phyloP scores from a whole-genome alignment of 2,888 invertebrate species.

The Fabriciana adippe region DNA sequence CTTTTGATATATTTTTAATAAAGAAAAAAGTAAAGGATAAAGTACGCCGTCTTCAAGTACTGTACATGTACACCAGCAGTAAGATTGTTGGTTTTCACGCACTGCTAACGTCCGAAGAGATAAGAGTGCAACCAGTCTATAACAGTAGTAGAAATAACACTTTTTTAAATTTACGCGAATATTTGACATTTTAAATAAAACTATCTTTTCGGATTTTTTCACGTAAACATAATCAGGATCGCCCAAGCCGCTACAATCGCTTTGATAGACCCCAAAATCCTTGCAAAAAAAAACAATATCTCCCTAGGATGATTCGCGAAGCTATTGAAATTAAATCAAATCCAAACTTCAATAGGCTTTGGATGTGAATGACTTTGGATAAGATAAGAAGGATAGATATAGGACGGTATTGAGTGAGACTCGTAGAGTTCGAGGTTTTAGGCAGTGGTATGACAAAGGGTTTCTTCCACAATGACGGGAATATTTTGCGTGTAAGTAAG shows the following conservation, averaged over 20 bases:
- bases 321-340: neutral
- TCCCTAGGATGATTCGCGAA: neutral
- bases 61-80: neutral
- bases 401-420: too few relatives aligned
- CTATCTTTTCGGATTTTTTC: neutral
- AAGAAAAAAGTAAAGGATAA: too few relatives aligned
- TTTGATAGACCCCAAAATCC: neutral
- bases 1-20: neutral
- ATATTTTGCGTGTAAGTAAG: neutral
- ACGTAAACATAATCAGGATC: neutral
- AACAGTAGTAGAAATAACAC: neutral
- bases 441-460: neutral
- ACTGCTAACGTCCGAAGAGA: conserved; percentile 9
- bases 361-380: too few relatives aligned
- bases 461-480: conserved; percentile 13
- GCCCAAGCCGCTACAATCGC: too few relatives aligned
- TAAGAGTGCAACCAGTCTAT: conserved; percentile 11
- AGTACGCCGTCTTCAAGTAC: neutral
- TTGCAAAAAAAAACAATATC: conserved; percentile 1
- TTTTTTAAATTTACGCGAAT: too few relatives aligned
- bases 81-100: neutral
- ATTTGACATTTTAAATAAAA: too few relatives aligned
- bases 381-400: too few relatives aligned
- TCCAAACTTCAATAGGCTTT: too few relatives aligned
- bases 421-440: too few relatives aligned